These are phyloP conservation scores for Ecdyonurus torrentis DNA, from an alignment of 2,888 invertebrate genomes.

Conservation along the genomic window DNA sequence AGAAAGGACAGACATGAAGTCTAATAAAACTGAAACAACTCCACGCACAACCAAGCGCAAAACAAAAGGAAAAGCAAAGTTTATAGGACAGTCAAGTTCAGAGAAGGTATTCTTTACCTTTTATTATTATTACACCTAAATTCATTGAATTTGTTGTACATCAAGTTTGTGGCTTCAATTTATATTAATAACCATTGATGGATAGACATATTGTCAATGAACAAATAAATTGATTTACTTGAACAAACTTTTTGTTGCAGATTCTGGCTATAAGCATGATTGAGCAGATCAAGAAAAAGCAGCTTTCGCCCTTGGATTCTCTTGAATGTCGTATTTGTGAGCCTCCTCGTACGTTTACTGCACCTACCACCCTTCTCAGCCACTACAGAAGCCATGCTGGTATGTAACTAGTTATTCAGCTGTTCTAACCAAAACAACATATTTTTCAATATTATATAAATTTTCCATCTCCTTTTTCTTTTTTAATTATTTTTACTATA, in stretches of 20 bases:
- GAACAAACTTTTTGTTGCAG: conserved; percentile 16
- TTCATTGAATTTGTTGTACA: too few species aligned
- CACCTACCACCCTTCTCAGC: conserved; percentile 37
- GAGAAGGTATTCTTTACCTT: conserved; percentile 19
- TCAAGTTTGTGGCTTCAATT: too few species aligned
- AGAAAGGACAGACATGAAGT: too few species aligned
- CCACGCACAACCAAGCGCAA: conserved; percentile 20
- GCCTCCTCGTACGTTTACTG: conserved; percentile 36
- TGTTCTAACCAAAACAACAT: background rate
- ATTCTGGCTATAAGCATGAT: conserved; percentile 34
- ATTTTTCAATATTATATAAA: too few species aligned
- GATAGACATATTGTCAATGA: too few species aligned
- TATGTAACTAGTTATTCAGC: conserved; percentile 16
- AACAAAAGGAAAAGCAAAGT: conserved; percentile 30
- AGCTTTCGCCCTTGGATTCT: conserved; percentile 19
- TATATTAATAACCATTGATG: too few species aligned
- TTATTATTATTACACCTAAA: background rate
- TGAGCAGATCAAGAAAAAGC: conserved; percentile 22
- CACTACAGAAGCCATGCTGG: conserved; percentile 41
- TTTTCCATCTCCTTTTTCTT: too few species aligned
- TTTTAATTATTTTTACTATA: too few species aligned
- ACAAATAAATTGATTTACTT: too few species aligned
- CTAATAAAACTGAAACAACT: too few species aligned
- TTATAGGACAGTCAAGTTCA: conserved; percentile 29
- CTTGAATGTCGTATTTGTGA: conserved; percentile 37